These are phyloP conservation scores for Augiades crinisus DNA, from an alignment of 2,888 invertebrate species.

Conservation along the genomic window DNA sequence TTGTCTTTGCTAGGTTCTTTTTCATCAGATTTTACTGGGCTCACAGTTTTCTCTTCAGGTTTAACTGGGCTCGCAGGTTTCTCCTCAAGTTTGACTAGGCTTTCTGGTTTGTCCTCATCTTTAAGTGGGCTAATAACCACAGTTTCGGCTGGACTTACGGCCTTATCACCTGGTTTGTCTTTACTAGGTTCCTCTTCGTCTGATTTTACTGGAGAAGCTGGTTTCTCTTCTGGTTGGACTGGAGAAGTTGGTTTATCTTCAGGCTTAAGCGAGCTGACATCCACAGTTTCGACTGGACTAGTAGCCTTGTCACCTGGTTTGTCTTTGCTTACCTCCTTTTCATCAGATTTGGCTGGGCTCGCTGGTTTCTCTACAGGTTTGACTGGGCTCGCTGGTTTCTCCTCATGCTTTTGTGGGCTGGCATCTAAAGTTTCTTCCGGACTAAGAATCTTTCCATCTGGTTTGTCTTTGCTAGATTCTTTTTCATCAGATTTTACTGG, in stretches of 20 bases:
- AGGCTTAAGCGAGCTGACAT: background rate
- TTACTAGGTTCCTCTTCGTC: background rate
- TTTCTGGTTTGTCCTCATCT: no score
- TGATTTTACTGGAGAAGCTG: background rate
- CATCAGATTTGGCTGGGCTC: background rate
- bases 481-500: no score
- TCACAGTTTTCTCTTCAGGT: no score
- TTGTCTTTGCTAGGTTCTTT: conserved; percentile 24
- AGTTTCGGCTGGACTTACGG: conserved; percentile 16
- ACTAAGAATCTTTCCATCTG: no score
- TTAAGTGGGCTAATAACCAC: no score
- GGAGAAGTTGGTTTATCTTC: no score
- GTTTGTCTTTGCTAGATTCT: conserved; percentile 21
- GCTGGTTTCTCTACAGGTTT: background rate
- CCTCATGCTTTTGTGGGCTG: background rate
- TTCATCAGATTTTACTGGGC: no score
- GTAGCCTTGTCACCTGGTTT: background rate
- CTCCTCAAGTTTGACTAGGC: no score
- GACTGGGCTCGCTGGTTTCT: conserved; percentile 20
- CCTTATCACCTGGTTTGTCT: background rate
- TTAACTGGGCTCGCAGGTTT: no score
- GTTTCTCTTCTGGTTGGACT: no score
- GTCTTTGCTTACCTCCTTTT: background rate
- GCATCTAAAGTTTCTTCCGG: no score
- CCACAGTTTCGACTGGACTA: background rate